A percentile compares a stretch with the other conserved stretches of the same genome.
These are phyloP conservation scores for Hydrophis major DNA, from an alignment of 2,797 vertebrate genomes.

Conservation along the genomic window DNA sequence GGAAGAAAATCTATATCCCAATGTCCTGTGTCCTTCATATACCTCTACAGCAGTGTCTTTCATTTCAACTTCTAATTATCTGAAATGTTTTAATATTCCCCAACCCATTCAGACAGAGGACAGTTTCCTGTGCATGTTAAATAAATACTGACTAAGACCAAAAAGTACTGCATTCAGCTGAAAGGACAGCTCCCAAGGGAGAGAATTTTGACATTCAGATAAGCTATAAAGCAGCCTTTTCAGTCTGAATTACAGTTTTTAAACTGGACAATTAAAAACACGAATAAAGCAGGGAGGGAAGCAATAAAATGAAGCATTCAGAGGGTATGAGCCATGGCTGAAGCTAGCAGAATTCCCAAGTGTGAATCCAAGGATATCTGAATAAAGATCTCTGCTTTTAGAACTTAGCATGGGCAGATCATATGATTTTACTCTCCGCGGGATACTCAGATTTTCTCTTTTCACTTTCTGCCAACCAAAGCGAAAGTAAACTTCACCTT, in stretches of 20 bases:
- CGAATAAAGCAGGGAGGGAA: conserved; percentile 41
- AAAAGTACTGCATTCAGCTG: conserved; percentile 8
- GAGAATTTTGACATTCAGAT: neutral
- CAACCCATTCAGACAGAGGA: conserved; percentile 16
- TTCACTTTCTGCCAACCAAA: conserved; percentile 38
- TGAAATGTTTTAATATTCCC: conserved; percentile 23
- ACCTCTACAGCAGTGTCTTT: conserved; percentile 13
- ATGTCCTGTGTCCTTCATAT: conserved; percentile 13
- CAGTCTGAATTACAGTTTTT: conserved; percentile 34
- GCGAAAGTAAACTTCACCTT: conserved; percentile 38
- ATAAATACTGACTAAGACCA: conserved; percentile 30
- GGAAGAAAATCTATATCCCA: conserved; percentile 1
- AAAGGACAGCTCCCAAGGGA: conserved; percentile 19
- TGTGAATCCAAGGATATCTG: conserved; percentile 26
- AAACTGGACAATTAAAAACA: conserved; percentile 39
- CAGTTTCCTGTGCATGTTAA: conserved; percentile 33
- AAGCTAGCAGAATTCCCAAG: conserved; percentile 31
- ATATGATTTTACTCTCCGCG: conserved; percentile 30
- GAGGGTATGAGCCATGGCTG: conserved; percentile 41
- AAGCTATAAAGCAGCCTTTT: conserved; percentile 37
- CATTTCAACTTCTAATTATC: conserved; percentile 36
- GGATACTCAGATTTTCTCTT: conserved; percentile 12
- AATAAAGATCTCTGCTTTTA: conserved; percentile 32
- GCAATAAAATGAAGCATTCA: conserved; percentile 52
- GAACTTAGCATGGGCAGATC: neutral